Evolutionary conservation across 1,140 invertebrate species (phyloP).

Genomic region (Propsilocerus akamusi): DNA sequence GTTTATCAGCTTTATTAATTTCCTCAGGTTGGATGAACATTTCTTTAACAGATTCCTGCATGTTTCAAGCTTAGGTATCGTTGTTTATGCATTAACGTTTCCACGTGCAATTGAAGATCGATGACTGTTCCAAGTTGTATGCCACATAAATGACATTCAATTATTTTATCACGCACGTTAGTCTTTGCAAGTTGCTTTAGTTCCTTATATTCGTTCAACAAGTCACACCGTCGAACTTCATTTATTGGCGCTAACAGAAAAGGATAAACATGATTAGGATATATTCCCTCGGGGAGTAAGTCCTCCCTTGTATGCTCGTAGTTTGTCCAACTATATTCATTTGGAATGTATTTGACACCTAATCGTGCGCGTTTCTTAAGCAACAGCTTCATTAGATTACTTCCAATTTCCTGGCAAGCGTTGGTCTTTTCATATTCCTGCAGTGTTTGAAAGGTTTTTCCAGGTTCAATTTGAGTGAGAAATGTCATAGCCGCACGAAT

Average conservation of each 20-base stretch:
- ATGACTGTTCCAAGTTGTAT: neutral
- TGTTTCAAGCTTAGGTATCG: no score
- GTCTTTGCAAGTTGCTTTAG: neutral
- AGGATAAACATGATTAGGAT: neutral
- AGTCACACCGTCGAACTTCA: no score
- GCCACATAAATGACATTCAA: neutral
- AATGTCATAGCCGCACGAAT: neutral
- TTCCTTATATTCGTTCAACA: no score
- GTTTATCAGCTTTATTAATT: no score
- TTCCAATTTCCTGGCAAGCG: neutral
- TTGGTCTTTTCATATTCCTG: neutral
- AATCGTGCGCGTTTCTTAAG: neutral
- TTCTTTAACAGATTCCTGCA: no score
- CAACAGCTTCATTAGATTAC: neutral
- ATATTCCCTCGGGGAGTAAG: neutral
- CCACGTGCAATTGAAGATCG: neutral
- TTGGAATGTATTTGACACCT: neutral
- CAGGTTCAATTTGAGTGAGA: neutral
- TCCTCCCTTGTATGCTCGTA: neutral
- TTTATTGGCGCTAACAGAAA: no score
- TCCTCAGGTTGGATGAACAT: no score
- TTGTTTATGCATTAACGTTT: neutral
- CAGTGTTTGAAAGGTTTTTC: neutral
- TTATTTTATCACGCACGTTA: neutral
- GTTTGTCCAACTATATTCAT: neutral